Evolutionary conservation across 2,797 vertebrate genomes (phyloP), one percentile per base, ranked within the genome.

Genomic region (Phrynocephalus forsythii): DNA sequence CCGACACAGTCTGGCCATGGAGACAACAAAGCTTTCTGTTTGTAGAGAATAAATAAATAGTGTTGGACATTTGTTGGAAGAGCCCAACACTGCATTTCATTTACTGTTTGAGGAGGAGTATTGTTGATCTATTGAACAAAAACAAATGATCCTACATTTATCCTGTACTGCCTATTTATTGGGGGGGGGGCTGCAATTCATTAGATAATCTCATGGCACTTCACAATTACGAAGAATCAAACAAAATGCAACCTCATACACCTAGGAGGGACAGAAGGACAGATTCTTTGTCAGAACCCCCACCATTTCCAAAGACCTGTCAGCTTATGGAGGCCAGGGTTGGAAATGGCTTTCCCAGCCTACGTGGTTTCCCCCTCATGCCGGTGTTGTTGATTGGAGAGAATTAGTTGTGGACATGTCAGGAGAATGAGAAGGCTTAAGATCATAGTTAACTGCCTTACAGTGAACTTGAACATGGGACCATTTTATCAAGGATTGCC

Each of bases 31-130:
- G 20, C 56, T 79, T 72, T 52, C 24, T 71, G 5, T 60, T 79
- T 81, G 84, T 73, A 85, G 30, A 88, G 78, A 81, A 88, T 82
- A 87, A 87, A 87, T 87, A 87, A 87, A 87, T 85, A 88, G 48
- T 68, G 16, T 66, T 87, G 75, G 80, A 67, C 69, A 88, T 85
- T 63, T 81, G 15, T 88, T 88, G 75, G 68, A 67, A 26, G 80
- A 73, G 33, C 13, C 26, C 52, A 50, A 56, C 68, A 48, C 28
- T 66, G 52, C 67, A 10, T 52, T 80, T 82, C 18, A 18, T 73
- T 75, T 75, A 52, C 38, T 82, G 20, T 44, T 86, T 33, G 16
- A 63, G 60, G 60, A 63, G 69, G 38, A 86, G 30, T 11, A 1
- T 6, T 60, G 5, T 28, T 86, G 44, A 60, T 30, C 83, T 60